phyloP scores from a whole-genome alignment of 2,888 invertebrate species.

The Nymphalis polychloros region DNA sequence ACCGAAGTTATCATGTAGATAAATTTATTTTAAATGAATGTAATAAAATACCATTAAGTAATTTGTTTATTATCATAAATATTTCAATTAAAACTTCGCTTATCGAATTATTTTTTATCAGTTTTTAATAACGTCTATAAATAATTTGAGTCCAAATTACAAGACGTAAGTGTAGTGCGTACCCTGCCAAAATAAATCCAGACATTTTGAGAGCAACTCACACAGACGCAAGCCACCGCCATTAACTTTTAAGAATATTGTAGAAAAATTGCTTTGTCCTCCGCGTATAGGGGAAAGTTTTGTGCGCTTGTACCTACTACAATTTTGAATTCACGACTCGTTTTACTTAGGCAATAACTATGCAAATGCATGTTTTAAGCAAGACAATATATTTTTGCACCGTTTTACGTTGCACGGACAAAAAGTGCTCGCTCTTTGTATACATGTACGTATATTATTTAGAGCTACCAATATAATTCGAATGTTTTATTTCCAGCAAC shows the following conservation, averaged over 20 bases:
- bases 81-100: not conserved
- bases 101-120: not conserved
- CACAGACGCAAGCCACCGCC: conserved; percentile 29
- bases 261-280: conserved; percentile 49
- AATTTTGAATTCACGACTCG: conserved; percentile 37
- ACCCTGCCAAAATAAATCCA: conserved; percentile 14
- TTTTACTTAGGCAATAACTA: conserved; percentile 38
- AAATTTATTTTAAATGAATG: not conserved
- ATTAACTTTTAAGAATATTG: conserved; percentile 45
- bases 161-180: not conserved
- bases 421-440: not conserved
- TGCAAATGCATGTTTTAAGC: conserved; percentile 34
- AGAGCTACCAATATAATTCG: not conserved
- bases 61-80: not conserved
- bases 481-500: not conserved
- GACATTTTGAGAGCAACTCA: conserved; percentile 14
- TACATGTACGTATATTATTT: not conserved
- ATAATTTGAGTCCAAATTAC: conserved; percentile 25
- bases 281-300: conserved; percentile 43
- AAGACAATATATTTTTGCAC: conserved; percentile 20
- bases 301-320: conserved; percentile 40
- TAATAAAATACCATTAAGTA: not conserved
- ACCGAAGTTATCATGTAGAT: not conserved
- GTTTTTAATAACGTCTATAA: not conserved
- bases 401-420: conserved; percentile 8